Base-by-base conservation (phyloP, 2,113 vertebrate genomes). In the Nibea albiflora region DNA sequence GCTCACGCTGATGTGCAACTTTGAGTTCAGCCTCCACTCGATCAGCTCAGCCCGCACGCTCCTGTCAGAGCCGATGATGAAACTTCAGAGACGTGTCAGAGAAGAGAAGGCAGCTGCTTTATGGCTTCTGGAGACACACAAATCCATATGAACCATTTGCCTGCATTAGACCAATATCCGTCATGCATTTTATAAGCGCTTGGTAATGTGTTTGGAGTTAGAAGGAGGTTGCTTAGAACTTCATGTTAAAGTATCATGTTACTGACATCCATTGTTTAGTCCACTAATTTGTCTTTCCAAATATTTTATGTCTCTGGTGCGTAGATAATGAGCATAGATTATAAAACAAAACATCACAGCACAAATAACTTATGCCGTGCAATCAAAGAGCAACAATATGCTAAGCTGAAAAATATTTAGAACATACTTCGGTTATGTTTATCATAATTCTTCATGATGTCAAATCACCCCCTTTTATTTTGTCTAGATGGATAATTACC, bases 31-130 rank as follows among this genome's bases (percentile, higher is more conserved):
- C 65, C 80, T 60, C 42, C 75, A 56, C 79, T 81, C 57, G 26
- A 80, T 90, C 82, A 84, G 77, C 83, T 76, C 47, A 42, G 82
- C 49, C 49, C 1, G 74, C 89, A 80, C n/a, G 54, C 69, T 85
- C 4, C 0, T 68, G 84, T 85, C 89, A 78, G 71, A 70, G 56
- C 20, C 11, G 4, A 77, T 77, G 53, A 86, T 60, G 39, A 85
- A 82, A 84, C 85, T 83, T 89, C 67, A 81, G 75, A 82, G 79
- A 78, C 1, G 8, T 67, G 88, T 72, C 57, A 35, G 73, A 53
- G 71, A 81, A 63, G 73, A 57, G 67, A 62, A 70, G 44, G 56
- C 87, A 89, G 87, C 80, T 92, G 89, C 77, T 90, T 81, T 64
- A 50, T 1, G 24, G 63, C 70, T 81, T 82, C 67, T 0, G 15